Conservation (phyloP, 2,797 vertebrate species). For the Poecilia gillii region DNA sequence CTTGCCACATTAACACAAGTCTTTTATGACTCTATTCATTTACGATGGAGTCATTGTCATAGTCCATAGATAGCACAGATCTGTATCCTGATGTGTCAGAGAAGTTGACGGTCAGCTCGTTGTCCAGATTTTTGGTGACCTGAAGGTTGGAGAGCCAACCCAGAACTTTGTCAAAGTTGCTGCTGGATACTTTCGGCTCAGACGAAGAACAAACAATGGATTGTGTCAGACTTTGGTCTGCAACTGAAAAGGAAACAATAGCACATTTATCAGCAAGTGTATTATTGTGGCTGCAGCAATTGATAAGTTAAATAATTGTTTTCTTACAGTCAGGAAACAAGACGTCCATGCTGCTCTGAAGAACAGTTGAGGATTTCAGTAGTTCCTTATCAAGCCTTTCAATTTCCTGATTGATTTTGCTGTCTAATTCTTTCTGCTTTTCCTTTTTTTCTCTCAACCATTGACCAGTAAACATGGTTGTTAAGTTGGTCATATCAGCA, state of each 20-base stretch:
- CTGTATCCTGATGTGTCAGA: constrained; percentile 53
- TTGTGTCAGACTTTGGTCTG: not conserved
- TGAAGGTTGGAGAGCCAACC: constrained; percentile 40
- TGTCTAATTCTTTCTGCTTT: constrained; percentile 10
- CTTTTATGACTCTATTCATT: not conserved
- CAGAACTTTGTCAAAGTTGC: constrained; percentile 25
- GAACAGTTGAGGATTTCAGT: not conserved
- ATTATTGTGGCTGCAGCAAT: not conserved
- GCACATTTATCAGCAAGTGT: not conserved
- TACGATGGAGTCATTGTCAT: not conserved
- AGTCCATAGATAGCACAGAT: constrained; percentile 7
- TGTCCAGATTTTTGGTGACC: constrained; percentile 14
- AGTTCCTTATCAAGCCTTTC: constrained; percentile 41
- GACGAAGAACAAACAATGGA: not conserved
- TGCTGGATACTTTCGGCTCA: not conserved
- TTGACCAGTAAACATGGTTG: not conserved
- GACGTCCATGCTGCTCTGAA: constrained; percentile 28
- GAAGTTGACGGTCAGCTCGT: constrained; percentile 39
- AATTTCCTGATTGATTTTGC: constrained; percentile 40
- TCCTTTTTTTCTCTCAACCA: constrained; percentile 15
- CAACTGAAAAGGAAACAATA: constrained; percentile 44
- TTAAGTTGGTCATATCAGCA: constrained; percentile 11
- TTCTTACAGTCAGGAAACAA: constrained; percentile 25
- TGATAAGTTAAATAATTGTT: not conserved
- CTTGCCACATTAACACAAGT: not conserved